phyloP scores from a whole-genome alignment of 2,113 vertebrate genomes.

The Pantherophis guttatus region DNA sequence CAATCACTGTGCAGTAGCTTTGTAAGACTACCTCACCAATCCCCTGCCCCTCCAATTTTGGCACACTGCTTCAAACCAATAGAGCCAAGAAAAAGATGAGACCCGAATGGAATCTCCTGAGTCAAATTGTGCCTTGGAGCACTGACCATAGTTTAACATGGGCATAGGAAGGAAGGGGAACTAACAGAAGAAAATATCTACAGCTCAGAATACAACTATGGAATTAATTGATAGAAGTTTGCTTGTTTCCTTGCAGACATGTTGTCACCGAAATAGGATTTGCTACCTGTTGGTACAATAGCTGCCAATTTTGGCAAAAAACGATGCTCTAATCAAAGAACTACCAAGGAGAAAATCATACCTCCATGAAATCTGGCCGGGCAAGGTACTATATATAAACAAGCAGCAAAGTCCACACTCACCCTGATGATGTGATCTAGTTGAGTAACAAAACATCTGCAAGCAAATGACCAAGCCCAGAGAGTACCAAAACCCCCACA shows the following conservation, averaged over 20 bases:
- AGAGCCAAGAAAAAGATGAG: background rate
- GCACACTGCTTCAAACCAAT: background rate
- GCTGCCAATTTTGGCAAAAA: background rate
- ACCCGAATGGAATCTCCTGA: background rate
- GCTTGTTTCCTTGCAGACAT: background rate
- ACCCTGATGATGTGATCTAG: background rate
- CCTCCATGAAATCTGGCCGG: background rate
- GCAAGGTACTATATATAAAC: background rate
- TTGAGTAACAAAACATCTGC: background rate
- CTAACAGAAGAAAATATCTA: background rate
- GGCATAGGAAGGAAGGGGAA: background rate
- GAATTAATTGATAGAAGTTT: background rate
- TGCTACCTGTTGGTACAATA: background rate
- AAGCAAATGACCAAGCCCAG: background rate
- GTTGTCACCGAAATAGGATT: background rate
- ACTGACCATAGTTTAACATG: background rate
- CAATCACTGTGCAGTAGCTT: background rate
- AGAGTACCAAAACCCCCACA: background rate
- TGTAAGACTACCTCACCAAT: background rate
- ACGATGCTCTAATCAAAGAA: background rate
- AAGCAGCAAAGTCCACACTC: background rate
- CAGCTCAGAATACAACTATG: background rate
- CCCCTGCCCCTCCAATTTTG: background rate
- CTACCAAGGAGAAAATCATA: background rate
- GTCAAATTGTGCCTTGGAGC: background rate